Evolutionary conservation across 1,140 invertebrate species (phyloP).

Genomic region (Trypoxylus dichotomus): DNA sequence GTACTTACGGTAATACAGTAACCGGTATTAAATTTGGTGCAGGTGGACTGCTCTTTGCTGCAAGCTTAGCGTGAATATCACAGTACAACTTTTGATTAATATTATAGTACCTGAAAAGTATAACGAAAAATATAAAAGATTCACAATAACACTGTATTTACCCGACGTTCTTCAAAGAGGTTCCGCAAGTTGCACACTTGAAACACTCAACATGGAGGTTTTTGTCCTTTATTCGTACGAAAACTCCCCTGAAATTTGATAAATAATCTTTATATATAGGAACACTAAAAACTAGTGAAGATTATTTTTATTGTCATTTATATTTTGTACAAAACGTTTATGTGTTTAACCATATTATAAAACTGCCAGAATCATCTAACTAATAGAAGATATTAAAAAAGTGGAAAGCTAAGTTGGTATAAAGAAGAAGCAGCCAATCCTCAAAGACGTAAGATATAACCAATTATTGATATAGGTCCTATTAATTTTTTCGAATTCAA

Average conservation of each 20-base stretch:
- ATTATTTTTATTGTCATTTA: too few relatives aligned
- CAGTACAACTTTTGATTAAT: conserved; percentile 96
- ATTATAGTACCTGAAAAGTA: conserved; percentile 75
- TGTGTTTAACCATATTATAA: too few relatives aligned
- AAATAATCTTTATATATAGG: not conserved
- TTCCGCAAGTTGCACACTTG: conserved; percentile 93
- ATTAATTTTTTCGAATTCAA: too few relatives aligned
- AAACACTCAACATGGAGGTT: conserved; percentile 96
- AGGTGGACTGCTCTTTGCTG: conserved; percentile 80
- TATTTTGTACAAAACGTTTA: too few relatives aligned
- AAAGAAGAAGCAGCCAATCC: too few relatives aligned
- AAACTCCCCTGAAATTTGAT: conserved; percentile 77
- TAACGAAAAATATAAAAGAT: conserved; percentile 11
- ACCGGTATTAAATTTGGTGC: conserved; percentile 74
- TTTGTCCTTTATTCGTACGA: conserved; percentile 94
- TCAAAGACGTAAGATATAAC: too few relatives aligned
- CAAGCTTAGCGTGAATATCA: conserved; percentile 91
- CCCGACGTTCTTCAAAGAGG: conserved; percentile 93
- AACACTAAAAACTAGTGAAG: too few relatives aligned
- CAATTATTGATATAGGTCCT: too few relatives aligned
- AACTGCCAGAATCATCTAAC: too few relatives aligned
- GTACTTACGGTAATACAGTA: conserved; percentile 77
- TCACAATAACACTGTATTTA: conserved; percentile 37
- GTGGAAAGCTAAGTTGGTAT: too few relatives aligned
- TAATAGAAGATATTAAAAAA: too few relatives aligned